These are phyloP conservation scores for Chloropsis hardwickii DNA, from an alignment of 2,113 vertebrate genomes.

Conservation along the genomic window DNA sequence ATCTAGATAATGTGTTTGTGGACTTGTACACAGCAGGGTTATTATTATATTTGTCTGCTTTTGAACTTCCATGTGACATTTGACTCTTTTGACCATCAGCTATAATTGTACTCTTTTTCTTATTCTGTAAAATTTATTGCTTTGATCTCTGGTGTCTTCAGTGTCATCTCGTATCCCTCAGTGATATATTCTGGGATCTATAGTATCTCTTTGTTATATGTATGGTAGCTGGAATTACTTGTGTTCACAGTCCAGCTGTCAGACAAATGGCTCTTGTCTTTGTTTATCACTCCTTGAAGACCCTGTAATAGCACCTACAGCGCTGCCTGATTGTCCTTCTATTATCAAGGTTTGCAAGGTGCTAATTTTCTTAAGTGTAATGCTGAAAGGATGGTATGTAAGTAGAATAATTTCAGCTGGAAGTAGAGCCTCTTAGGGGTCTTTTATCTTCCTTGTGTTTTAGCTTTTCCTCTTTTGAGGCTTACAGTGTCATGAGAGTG, in stretches of 20 bases:
- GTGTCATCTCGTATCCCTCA: constrained; percentile 30
- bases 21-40: neutral
- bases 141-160: constrained; percentile 30
- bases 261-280: constrained; percentile 15
- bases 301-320: constrained; percentile 10
- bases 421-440: neutral
- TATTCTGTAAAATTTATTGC: constrained; percentile 38
- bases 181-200: neutral
- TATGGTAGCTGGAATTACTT: constrained; percentile 24
- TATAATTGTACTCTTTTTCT: constrained; percentile 35
- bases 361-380: constrained; percentile 55
- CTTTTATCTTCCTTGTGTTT: neutral
- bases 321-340: constrained; percentile 2
- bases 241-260: constrained; percentile 23
- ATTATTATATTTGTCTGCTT: neutral
- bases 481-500: neutral
- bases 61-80: neutral
- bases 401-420: neutral
- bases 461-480: neutral
- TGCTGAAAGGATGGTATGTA: constrained; percentile 9
- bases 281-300: constrained; percentile 62
- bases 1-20: neutral
- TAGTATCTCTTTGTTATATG: constrained; percentile 8
- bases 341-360: constrained; percentile 40
- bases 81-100: constrained; percentile 3